Evolutionary conservation across 37 sponge, comb jelly and placozoan genomes (phyloP), one percentile per base, ranked within the genome.

Genomic region (Tethya wilhelma): DNA sequence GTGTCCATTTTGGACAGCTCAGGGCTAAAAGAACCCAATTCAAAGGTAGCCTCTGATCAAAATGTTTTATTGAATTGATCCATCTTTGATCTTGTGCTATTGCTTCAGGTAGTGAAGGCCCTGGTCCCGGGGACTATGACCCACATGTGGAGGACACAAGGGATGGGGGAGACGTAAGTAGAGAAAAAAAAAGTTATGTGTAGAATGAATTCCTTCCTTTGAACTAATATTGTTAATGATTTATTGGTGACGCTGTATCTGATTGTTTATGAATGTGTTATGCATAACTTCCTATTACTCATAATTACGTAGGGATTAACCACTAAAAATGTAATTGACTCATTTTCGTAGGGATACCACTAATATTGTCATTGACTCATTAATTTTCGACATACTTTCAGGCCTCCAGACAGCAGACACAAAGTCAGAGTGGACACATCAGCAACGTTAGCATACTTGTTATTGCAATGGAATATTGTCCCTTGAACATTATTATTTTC

Each of bases 81-180:
- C n/a, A n/a, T n/a, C n/a, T 70, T 6, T 70, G n/a, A 23, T 22
- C n/a, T 44, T 70, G 71, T 70, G 40, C 28, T 44, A 38, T 37
- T 84, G 46, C 39, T 40, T 3, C 63, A 77, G 83, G 90, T 9
- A 65, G 53, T 31, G 83, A 86, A 8, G 95, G 95, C 0, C 95
- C 95, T 22, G 95, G 89, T 33, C 95, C 95, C 9, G 95, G 93
- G 25, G 89, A 88, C 74, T 94, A 94, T 56, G 29, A 86, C 30
- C 83, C 0, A 28, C 42, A 46, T 26, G 14, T 49, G 53, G 53
- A 19, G 53, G 14, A 49, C 53, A 9, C 53, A 49, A 49, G 9
- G 53, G 9, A 49, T 9, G 53, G 9, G 14, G 53, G 9, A 19
- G 14, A 19, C 14, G 14, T 49, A 14, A 9, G 14, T 3, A 9